Percentiles rank a stretch among this genome's conserved stretches.
Conservation (phyloP, 2,888 invertebrate species). For the Melanotus villosus region DNA sequence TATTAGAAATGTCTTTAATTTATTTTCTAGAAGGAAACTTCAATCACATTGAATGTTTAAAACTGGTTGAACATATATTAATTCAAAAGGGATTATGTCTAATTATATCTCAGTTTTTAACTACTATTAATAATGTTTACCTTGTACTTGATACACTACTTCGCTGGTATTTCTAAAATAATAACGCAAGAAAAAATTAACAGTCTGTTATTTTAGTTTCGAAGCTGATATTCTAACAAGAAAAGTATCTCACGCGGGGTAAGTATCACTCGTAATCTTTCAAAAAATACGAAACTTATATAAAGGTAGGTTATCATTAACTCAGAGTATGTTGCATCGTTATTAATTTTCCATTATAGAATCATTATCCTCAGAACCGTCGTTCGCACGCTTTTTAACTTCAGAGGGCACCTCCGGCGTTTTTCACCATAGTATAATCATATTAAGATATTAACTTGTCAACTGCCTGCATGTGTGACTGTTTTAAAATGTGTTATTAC, state of each 20-base stretch:
- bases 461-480: slow-evolving; percentile 31
- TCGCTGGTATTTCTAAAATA: too few species aligned
- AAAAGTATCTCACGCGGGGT: slow-evolving; percentile 3
- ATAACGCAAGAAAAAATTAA: too few species aligned
- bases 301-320: slow-evolving; percentile 23
- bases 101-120: too few species aligned
- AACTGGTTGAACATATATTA: too few species aligned
- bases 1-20: too few species aligned
- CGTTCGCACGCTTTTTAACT: slow-evolving; percentile 53
- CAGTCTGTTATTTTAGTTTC: too few species aligned
- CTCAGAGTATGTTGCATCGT: slow-evolving; percentile 44
- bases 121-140: too few species aligned
- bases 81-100: too few species aligned
- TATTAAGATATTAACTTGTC: slow-evolving; percentile 53
- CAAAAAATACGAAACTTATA: background rate
- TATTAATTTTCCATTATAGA: slow-evolving; percentile 57
- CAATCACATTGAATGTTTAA: too few species aligned
- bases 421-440: slow-evolving; percentile 42
- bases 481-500: slow-evolving; percentile 22
- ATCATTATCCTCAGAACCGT: slow-evolving; percentile 50
- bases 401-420: slow-evolving; percentile 20
- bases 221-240: too few species aligned
- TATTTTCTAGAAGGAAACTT: too few species aligned
- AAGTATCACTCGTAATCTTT: slow-evolving; percentile 3
- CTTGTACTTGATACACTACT: too few species aligned